phyloP scores from a whole-genome alignment of 2,113 vertebrate species.

The Nematolebias whitei region DNA sequence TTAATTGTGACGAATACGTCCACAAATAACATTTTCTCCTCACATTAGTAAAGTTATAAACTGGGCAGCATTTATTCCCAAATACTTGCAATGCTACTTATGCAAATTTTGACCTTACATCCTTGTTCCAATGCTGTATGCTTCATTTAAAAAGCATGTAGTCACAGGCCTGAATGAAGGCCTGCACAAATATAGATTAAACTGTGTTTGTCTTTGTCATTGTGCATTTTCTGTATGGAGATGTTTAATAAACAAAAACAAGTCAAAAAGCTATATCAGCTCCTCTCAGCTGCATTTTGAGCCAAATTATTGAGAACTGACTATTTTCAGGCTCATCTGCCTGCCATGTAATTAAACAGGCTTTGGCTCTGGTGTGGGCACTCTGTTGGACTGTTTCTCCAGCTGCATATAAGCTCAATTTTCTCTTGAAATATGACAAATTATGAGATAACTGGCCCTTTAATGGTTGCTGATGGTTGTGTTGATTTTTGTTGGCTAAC shows the following conservation, averaged over 20 bases:
- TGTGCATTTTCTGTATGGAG: background rate
- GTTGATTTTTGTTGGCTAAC: background rate
- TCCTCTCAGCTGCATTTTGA: background rate
- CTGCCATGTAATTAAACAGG: conserved; percentile 2
- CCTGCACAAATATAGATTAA: background rate
- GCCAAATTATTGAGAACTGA: background rate
- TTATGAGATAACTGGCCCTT: background rate
- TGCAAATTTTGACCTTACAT: background rate
- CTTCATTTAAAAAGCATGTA: background rate
- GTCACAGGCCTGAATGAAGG: background rate
- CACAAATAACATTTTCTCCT: too few relatives aligned
- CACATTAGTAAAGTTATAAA: too few relatives aligned
- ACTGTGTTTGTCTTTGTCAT: background rate
- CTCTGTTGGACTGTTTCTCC: background rate
- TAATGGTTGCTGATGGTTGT: conserved; percentile 9
- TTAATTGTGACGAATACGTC: too few relatives aligned
- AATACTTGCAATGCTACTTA: too few relatives aligned
- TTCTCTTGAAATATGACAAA: conserved; percentile 13
- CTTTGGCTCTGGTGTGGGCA: background rate
- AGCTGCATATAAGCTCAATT: background rate
- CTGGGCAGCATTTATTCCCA: too few relatives aligned
- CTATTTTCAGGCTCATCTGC: conserved; percentile 16
- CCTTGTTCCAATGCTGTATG: background rate
- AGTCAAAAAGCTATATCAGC: background rate
- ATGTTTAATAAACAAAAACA: conserved; percentile 1